These are phyloP conservation scores for Sphaerophoria rueppellii DNA, from an alignment of 2,888 invertebrate species.

Conservation along the genomic window DNA sequence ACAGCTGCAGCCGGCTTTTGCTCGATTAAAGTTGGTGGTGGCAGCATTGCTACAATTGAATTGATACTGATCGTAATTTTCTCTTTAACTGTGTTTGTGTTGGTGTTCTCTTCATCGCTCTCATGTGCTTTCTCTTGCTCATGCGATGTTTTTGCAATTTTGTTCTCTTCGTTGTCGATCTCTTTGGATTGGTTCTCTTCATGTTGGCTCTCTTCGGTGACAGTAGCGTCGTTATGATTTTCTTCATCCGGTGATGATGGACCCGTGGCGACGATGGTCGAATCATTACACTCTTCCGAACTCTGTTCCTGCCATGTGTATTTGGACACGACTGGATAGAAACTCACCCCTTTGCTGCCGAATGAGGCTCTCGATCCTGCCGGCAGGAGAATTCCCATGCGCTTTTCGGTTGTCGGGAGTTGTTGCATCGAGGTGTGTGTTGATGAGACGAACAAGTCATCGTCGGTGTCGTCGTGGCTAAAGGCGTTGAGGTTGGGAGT, in stretches of 20 bases:
- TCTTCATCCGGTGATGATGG: slow-evolving; percentile 36
- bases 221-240: slow-evolving; percentile 77
- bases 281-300: slow-evolving; percentile 80
- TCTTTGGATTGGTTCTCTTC: slow-evolving; percentile 43
- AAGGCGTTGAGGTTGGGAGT: slow-evolving; percentile 86
- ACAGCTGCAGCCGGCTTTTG: slow-evolving; percentile 17
- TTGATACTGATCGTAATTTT: slow-evolving; percentile 63
- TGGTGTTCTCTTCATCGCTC: slow-evolving; percentile 1
- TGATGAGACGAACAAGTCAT: slow-evolving; percentile 84
- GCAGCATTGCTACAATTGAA: slow-evolving; percentile 47
- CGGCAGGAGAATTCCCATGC: slow-evolving; percentile 80
- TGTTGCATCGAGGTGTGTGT: slow-evolving; percentile 85
- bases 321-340: slow-evolving; percentile 90
- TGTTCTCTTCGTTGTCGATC: slow-evolving; percentile 50
- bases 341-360: slow-evolving; percentile 87
- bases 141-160: slow-evolving; percentile 37
- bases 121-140: not conserved
- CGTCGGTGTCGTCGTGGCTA: slow-evolving; percentile 80
- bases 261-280: not conserved
- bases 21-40: slow-evolving; percentile 10
- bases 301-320: slow-evolving; percentile 89
- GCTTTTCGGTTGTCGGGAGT: slow-evolving; percentile 82
- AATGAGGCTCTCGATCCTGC: slow-evolving; percentile 80
- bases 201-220: slow-evolving; percentile 69
- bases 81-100: slow-evolving; percentile 46